Evolutionary conservation across 2,888 invertebrate genomes (phyloP).

Genomic region (Diploptera punctata): DNA sequence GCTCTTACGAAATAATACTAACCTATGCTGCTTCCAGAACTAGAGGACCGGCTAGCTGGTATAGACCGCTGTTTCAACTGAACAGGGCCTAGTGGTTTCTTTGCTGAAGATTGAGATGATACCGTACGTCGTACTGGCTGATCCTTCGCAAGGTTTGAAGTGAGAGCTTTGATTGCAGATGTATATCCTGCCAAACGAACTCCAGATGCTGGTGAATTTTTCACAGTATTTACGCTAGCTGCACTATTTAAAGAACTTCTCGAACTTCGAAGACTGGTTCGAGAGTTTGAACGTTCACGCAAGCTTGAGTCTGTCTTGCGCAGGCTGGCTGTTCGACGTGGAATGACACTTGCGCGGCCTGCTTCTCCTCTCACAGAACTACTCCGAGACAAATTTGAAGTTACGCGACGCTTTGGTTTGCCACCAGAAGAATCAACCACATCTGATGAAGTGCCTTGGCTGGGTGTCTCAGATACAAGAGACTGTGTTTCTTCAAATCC

Average conservation of each 20-base stretch:
- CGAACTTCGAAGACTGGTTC: slow-evolving; percentile 82
- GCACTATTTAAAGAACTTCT: slow-evolving; percentile 84
- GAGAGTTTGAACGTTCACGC: slow-evolving; percentile 80
- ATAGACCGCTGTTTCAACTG: slow-evolving; percentile 51
- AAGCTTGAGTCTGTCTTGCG: slow-evolving; percentile 54
- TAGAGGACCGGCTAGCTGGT: slow-evolving; percentile 65
- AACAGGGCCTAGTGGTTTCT: slow-evolving; percentile 48
- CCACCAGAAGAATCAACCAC: slow-evolving; percentile 10
- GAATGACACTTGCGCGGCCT: slow-evolving; percentile 52
- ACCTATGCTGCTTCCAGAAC: slow-evolving; percentile 66
- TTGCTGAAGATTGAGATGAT: slow-evolving; percentile 23
- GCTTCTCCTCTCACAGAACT: slow-evolving; percentile 46
- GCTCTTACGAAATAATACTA: too few species aligned
- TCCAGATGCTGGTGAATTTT: slow-evolving; percentile 55
- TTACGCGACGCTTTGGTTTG: slow-evolving; percentile 9
- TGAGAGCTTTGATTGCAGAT: slow-evolving; percentile 58
- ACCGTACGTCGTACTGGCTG: slow-evolving; percentile 16
- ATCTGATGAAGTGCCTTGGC: slow-evolving; percentile 78
- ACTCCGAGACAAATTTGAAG: too few species aligned
- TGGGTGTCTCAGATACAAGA: slow-evolving; percentile 84
- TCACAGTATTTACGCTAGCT: slow-evolving; percentile 78
- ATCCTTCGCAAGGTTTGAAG: slow-evolving; percentile 52
- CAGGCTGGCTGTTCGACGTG: slow-evolving; percentile 54
- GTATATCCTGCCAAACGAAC: slow-evolving; percentile 56
- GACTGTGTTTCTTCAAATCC: slow-evolving; percentile 92